These are phyloP conservation scores for Callionymus lyra DNA, from an alignment of 2,113 vertebrate species.

Conservation along the genomic window DNA sequence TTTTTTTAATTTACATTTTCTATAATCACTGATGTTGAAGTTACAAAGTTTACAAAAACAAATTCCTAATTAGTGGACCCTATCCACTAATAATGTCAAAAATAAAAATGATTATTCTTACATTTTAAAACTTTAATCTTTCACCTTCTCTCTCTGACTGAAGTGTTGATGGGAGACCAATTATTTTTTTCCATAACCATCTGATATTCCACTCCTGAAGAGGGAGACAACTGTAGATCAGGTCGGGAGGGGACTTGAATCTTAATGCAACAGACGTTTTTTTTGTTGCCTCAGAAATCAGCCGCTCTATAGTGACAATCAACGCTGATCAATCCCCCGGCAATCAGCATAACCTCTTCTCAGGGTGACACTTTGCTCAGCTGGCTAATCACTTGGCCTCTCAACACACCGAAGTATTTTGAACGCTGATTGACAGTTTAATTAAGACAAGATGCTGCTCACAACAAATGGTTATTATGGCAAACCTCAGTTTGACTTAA, in stretches of 20 bases:
- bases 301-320: conserved; percentile 54
- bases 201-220: conserved; percentile 28
- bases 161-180: conserved; percentile 12
- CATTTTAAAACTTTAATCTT: too few relatives aligned
- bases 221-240: conserved; percentile 42
- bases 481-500: too few relatives aligned
- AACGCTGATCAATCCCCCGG: conserved; percentile 52
- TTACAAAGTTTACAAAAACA: too few relatives aligned
- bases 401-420: conserved; percentile 7
- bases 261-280: conserved; percentile 50
- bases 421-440: too few relatives aligned
- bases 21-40: too few relatives aligned
- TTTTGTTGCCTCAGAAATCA: conserved; percentile 54
- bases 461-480: too few relatives aligned
- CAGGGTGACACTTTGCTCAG: conserved; percentile 55
- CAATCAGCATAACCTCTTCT: conserved; percentile 54
- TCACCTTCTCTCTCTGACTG: conserved; percentile 1
- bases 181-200: conserved; percentile 44
- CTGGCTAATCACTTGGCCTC: conserved; percentile 32
- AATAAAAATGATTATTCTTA: too few relatives aligned
- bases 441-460: too few relatives aligned
- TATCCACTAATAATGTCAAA: too few relatives aligned
- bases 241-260: conserved; percentile 42
- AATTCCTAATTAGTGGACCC: too few relatives aligned
- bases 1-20: too few relatives aligned